Conservation (phyloP, 2,113 vertebrate species). For the Strix uralensis region DNA sequence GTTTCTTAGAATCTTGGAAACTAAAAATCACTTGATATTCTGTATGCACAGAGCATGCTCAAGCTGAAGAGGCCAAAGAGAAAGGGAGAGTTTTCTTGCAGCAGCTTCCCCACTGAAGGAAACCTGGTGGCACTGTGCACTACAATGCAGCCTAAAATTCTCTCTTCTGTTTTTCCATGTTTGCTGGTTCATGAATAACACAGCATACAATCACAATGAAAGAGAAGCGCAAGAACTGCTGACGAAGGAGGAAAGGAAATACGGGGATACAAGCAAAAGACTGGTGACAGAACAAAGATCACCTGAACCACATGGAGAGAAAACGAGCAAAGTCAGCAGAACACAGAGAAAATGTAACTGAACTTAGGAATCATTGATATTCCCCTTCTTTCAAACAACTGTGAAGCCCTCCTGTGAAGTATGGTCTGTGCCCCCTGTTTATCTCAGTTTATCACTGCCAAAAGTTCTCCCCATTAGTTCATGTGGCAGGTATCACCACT, state of each 20-base stretch:
- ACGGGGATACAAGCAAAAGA: not conserved
- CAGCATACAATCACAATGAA: not conserved
- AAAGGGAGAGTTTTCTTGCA: not conserved
- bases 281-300: not conserved
- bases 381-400: not conserved
- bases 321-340: not conserved
- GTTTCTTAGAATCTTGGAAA: not conserved
- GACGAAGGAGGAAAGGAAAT: not conserved
- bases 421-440: not conserved
- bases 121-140: fast-evolving
- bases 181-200: not conserved
- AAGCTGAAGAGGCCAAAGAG: not conserved
- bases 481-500: fast-evolving
- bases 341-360: not conserved
- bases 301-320: not conserved
- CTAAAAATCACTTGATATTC: not conserved
- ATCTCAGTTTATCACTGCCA: not conserved
- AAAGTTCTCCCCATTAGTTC: not conserved
- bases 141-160: not conserved
- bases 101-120: not conserved
- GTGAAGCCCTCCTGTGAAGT: not conserved
- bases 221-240: not conserved
- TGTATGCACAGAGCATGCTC: not conserved
- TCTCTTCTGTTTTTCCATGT: not conserved
- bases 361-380: not conserved